These are phyloP conservation scores for Ardeotis arabs DNA, from an alignment of 2,113 vertebrate species.

Conservation along the genomic window DNA sequence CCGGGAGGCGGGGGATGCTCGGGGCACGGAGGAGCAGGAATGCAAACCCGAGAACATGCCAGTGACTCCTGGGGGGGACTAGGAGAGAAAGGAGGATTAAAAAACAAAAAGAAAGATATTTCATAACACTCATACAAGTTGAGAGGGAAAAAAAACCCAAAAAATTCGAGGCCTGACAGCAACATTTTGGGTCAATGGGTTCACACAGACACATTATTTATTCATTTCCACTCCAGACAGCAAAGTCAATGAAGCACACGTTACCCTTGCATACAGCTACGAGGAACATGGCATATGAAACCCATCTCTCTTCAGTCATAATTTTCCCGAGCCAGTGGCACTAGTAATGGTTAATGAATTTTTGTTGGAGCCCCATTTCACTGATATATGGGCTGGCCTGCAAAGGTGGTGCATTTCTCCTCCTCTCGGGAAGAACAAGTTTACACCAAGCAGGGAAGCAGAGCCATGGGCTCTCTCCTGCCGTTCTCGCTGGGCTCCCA, in stretches of 20 bases:
- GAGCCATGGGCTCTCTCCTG: accelerated
- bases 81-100: not conserved
- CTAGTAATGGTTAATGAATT: not conserved
- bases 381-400: not conserved
- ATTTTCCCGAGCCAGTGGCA: not conserved
- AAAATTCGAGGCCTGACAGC: not conserved
- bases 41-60: accelerated
- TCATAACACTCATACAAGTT: not conserved
- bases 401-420: not conserved
- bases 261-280: not conserved
- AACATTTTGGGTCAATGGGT: not conserved
- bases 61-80: not conserved
- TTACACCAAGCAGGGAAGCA: not conserved
- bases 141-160: not conserved
- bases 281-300: not conserved
- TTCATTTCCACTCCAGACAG: not conserved
- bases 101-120: not conserved
- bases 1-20: not conserved
- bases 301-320: not conserved
- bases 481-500: not conserved
- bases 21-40: accelerated
- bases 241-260: not conserved
- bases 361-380: not conserved
- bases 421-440: not conserved
- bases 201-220: not conserved